Conservation (phyloP, 2,113 vertebrate species). For the Calypte anna region DNA sequence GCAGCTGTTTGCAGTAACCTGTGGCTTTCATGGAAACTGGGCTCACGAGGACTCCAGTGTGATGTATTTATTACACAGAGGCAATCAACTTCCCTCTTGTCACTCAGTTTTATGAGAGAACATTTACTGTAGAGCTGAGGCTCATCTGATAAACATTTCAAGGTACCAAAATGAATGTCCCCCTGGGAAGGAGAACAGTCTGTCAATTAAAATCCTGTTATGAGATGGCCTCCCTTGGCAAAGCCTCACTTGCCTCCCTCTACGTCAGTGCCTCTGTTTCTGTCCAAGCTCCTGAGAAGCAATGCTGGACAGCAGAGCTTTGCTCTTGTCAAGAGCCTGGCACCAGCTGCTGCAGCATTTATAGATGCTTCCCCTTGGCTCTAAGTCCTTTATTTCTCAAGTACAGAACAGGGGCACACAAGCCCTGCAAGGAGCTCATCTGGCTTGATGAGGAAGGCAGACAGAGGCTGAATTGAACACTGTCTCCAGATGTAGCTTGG, state of each 20-base stretch:
- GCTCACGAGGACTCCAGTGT: slow-evolving; percentile 59
- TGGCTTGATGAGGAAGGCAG: background rate
- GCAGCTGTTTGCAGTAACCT: slow-evolving; percentile 77
- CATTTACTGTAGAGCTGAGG: slow-evolving; percentile 12
- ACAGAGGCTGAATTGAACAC: background rate
- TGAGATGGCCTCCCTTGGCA: background rate
- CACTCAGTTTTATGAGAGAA: slow-evolving; percentile 45
- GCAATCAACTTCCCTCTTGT: slow-evolving; percentile 64
- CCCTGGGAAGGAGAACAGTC: slow-evolving; percentile 30
- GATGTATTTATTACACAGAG: slow-evolving; percentile 75
- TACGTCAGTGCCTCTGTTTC: background rate
- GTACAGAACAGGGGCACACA: background rate
- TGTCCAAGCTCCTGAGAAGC: background rate
- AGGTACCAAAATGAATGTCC: slow-evolving; percentile 43
- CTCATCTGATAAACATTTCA: slow-evolving; percentile 70
- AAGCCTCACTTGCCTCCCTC: background rate
- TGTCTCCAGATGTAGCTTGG: background rate
- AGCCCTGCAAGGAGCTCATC: background rate
- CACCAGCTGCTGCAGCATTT: background rate
- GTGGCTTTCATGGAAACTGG: slow-evolving; percentile 71
- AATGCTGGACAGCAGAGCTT: background rate
- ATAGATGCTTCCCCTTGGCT: background rate
- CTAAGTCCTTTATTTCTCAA: background rate
- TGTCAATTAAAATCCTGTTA: slow-evolving; percentile 22
- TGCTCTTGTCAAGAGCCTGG: background rate